Evolutionary conservation across 2,113 vertebrate species (phyloP), one percentile per base, ranked within the genome.

Genomic region (Chionomys nivalis): DNA sequence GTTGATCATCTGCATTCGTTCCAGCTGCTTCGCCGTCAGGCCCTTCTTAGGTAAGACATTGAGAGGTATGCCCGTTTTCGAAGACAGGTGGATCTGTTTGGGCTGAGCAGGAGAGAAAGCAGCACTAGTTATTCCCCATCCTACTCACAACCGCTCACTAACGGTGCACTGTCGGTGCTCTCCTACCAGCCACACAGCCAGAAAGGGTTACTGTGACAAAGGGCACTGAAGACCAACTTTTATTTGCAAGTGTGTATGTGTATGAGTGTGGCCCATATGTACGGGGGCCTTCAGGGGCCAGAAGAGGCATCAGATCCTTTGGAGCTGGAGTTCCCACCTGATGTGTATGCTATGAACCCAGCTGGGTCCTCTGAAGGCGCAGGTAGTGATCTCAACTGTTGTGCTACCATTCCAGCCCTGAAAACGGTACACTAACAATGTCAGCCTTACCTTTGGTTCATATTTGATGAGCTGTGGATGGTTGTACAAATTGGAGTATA

Each of bases 401-500:
- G 31, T 7, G 16, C 39, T 17, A 86, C 63, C 42, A 36, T 31
- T 36, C 33, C 83, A 68, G 28, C 19, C 28, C 31, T 33, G 39
- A 31, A 63, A 44, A 31, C 36, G 28, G 42, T 24, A 73, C 7
- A 78, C 89, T 26, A 76, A 33, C 95, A 7, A 91, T 52, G 86
- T n/a, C 10, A 44, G 14, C 26, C 85, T 90, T 98, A 99, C 99
- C 99, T 99, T 99, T 82, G 98, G 97, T n/a, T 99, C 99, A 12
- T 99, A 99, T 55, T 98, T 97, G 82, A 99, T 99, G 96, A 99
- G 98, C 24, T 99, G 99, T 66, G 99, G 99, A 88, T 99, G 99
- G 98, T 99, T 99, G 87, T 99, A 99, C 16, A 99, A 98, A 98
- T 99, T 99, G 94, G 99, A 99, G 73, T 99, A 99, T 1, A 99